These are phyloP conservation scores for Scolanthus callimorphus DNA, from an alignment of 92 coral and sea anemone genomes.

Conservation along the genomic window DNA sequence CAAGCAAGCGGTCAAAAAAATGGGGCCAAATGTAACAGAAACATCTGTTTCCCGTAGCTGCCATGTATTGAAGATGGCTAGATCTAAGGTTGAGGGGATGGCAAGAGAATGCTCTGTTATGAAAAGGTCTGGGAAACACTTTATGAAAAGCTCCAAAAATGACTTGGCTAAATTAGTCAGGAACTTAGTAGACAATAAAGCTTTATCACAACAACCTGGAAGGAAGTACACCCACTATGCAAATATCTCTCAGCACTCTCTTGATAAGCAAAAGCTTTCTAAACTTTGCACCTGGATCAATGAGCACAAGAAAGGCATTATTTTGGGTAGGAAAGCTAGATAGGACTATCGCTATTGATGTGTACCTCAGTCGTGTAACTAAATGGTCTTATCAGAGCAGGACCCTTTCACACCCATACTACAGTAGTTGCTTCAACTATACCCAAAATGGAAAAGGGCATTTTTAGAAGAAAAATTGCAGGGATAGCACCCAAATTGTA, in stretches of 20 bases:
- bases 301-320: neutral
- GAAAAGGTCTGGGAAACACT: constrained; percentile 29
- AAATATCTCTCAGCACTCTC: neutral
- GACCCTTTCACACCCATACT: too few relatives aligned
- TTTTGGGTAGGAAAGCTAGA: constrained; percentile 16
- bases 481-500: too few relatives aligned
- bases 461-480: too few relatives aligned
- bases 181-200: constrained; percentile 6
- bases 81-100: constrained; percentile 10
- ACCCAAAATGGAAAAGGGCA: too few relatives aligned
- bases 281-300: neutral
- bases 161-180: constrained; percentile 11
- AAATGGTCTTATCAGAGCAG: too few relatives aligned
- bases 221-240: neutral
- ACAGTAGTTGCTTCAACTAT: too few relatives aligned
- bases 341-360: too few relatives aligned
- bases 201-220: neutral
- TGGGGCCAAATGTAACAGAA: constrained; percentile 21
- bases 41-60: constrained; percentile 19
- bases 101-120: constrained; percentile 15
- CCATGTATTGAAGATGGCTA: constrained; percentile 9
- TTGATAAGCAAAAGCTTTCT: neutral
- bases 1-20: constrained; percentile 15
- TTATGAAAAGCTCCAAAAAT: constrained; percentile 4
- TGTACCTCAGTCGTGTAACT: too few relatives aligned